Evolutionary conservation across 2,888 invertebrate genomes (phyloP).

Genomic region (Aspidiotus destructor): DNA sequence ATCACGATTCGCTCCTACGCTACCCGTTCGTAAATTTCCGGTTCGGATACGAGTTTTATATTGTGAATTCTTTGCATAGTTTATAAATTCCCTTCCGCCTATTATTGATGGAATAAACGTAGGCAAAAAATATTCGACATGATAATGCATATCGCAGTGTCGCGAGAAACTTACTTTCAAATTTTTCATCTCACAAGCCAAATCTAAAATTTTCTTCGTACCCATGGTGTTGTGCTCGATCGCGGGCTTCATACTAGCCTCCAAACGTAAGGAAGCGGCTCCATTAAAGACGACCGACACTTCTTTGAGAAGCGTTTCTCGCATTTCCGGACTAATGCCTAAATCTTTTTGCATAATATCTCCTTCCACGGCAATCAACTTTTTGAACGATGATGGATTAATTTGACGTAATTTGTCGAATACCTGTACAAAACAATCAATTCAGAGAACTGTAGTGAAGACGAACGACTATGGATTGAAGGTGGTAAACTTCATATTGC

Average conservation of each 20-base stretch:
- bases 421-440: conserved; percentile 46
- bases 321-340: conserved; percentile 54
- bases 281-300: conserved; percentile 81
- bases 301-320: conserved; percentile 54
- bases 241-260: conserved; percentile 78
- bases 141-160: background rate
- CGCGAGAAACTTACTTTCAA: conserved; percentile 46
- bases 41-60: too few species aligned
- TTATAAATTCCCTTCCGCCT: too few species aligned
- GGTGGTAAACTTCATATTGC: background rate
- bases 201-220: conserved; percentile 64
- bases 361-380: conserved; percentile 64
- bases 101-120: too few species aligned
- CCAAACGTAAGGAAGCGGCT: conserved; percentile 82
- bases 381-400: conserved; percentile 60
- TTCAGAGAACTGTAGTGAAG: background rate
- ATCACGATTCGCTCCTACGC: too few species aligned
- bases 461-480: too few species aligned
- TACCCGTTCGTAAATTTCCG: too few species aligned
- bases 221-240: conserved; percentile 83
- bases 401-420: conserved; percentile 60
- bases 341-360: conserved; percentile 58
- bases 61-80: too few species aligned
- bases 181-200: conserved; percentile 67
- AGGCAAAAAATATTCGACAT: too few species aligned